Percentiles rank a stretch among this genome's conserved stretches.
phyloP scores from a whole-genome alignment of 2,888 invertebrate species.

The Diplolepis rosae region DNA sequence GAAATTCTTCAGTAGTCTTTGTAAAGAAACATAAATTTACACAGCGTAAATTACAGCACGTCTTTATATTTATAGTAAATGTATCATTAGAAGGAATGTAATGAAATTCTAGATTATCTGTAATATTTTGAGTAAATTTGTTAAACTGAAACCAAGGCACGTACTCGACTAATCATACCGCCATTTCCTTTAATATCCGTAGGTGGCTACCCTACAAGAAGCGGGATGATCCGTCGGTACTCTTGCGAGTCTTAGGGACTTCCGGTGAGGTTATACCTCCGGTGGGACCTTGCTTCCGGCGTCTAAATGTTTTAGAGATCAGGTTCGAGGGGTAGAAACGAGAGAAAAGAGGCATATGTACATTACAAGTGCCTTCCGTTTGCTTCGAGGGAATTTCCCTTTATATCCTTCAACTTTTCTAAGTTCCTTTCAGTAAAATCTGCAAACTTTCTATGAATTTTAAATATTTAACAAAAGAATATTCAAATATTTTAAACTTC shows the following conservation, averaged over 20 bases:
- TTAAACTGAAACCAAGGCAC: conserved; percentile 70
- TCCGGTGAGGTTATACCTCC: conserved; percentile 68
- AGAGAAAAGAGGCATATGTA: conserved; percentile 46
- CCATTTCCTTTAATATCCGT: conserved; percentile 74
- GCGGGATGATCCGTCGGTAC: conserved; percentile 47
- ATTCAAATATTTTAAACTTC: background rate
- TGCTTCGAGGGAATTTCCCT: background rate
- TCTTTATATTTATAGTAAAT: too few species aligned
- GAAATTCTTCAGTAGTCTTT: too few species aligned
- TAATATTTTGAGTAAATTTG: conserved; percentile 50
- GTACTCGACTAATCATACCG: conserved; percentile 74
- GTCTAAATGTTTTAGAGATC: conserved; percentile 60
- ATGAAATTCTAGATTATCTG: too few species aligned
- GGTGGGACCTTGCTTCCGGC: conserved; percentile 62
- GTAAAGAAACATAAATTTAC: too few species aligned
- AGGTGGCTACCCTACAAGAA: conserved; percentile 60
- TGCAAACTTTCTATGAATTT: background rate
- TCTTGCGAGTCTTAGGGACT: conserved; percentile 68
- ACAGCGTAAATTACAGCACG: too few species aligned
- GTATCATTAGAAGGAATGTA: too few species aligned
- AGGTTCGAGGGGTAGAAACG: conserved; percentile 40
- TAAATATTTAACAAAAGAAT: conserved; percentile 1
- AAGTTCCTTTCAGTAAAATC: background rate
- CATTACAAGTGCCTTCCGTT: conserved; percentile 32
- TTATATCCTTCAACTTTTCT: background rate